Evolutionary conservation across 2,797 vertebrate species (phyloP).

Genomic region (Brachyalestes nurse): DNA sequence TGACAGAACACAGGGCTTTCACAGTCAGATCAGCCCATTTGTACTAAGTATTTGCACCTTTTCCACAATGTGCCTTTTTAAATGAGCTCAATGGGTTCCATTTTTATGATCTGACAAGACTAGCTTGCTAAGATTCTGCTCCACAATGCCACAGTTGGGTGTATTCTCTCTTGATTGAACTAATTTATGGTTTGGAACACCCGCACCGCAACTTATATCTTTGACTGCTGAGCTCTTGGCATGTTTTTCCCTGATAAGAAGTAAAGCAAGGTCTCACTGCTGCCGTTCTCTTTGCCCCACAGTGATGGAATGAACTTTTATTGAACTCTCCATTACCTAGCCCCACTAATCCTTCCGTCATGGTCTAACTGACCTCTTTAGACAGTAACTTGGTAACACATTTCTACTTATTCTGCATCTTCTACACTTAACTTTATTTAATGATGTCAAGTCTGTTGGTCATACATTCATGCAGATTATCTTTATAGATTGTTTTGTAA

Average conservation of each 20-base stretch:
- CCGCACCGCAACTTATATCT: background rate
- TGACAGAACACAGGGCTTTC: background rate
- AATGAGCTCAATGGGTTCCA: background rate
- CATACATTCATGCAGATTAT: background rate
- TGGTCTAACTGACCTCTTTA: too few relatives aligned
- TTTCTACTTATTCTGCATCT: too few relatives aligned
- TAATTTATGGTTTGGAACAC: background rate
- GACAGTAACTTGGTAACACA: too few relatives aligned
- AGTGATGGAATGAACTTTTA: background rate
- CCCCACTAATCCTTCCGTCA: background rate
- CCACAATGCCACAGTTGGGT: background rate
- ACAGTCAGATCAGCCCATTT: background rate
- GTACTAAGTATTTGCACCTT: background rate
- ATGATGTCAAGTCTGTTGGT: background rate
- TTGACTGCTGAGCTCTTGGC: background rate
- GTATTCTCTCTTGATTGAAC: background rate
- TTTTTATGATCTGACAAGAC: background rate
- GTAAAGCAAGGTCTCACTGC: background rate
- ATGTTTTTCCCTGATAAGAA: background rate
- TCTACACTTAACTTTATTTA: too few relatives aligned
- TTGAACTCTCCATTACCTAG: background rate
- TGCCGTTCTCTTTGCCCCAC: background rate
- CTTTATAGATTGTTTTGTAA: background rate
- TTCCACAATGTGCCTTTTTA: constrained; percentile 4
- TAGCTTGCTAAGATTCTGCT: background rate